Percentiles rank a stretch among this genome's conserved stretches.
phyloP scores from a whole-genome alignment of 1,140 invertebrate species.

The Drosophila rufa region DNA sequence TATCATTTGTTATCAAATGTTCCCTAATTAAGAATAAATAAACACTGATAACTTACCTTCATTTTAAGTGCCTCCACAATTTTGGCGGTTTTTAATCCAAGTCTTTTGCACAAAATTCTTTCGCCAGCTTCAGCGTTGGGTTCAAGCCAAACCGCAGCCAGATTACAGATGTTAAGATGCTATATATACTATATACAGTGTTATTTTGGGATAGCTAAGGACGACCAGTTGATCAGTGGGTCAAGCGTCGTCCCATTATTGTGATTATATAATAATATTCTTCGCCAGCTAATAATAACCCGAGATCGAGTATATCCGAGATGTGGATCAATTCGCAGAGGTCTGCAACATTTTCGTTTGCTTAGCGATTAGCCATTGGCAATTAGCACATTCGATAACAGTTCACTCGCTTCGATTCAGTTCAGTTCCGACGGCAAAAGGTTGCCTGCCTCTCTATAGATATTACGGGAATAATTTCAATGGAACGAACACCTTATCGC shows the following conservation, averaged over 20 bases:
- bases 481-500: constrained; percentile 31
- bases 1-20: neutral
- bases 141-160: constrained; percentile 33
- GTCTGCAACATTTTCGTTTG: constrained; percentile 52
- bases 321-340: constrained; percentile 44
- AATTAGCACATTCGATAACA: constrained; percentile 64
- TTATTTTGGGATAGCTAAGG: neutral
- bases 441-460: constrained; percentile 2
- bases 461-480: neutral
- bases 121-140: constrained; percentile 56
- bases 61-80: constrained; percentile 85
- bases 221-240: constrained; percentile 60
- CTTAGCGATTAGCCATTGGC: constrained; percentile 16
- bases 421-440: constrained; percentile 35
- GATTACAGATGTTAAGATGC: neutral
- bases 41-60: constrained; percentile 63
- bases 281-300: constrained; percentile 32
- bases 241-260: constrained; percentile 58
- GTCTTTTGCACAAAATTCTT: constrained; percentile 68
- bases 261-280: constrained; percentile 34
- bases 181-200: neutral
- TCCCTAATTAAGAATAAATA: neutral
- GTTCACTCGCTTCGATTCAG: constrained; percentile 39
- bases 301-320: constrained; percentile 36
- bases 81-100: constrained; percentile 85